Conservation (phyloP, 2,888 invertebrate genomes). For the Tetragnatha montana region DNA sequence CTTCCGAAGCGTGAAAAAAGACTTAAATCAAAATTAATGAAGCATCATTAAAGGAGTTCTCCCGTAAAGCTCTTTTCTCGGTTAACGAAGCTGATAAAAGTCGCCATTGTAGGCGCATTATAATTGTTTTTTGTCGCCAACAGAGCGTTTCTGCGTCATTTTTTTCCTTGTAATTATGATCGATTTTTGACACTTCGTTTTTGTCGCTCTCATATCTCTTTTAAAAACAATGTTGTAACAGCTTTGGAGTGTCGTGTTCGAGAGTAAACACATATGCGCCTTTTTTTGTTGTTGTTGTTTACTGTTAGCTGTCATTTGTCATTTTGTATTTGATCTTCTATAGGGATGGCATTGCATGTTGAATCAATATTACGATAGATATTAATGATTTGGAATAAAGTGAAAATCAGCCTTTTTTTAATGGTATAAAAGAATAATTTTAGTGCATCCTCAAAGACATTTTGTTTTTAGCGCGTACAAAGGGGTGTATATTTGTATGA, state of each 20-base stretch:
- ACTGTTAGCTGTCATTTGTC: constrained; percentile 14
- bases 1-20: constrained; percentile 42
- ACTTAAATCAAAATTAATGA: constrained; percentile 62
- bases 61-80: constrained; percentile 49
- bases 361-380: background rate
- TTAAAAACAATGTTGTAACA: constrained; percentile 45
- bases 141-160: constrained; percentile 4
- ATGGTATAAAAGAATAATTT: too few species aligned
- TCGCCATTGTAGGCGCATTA: constrained; percentile 45
- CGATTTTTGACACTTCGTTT: constrained; percentile 48
- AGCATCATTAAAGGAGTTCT: constrained; percentile 53
- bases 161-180: constrained; percentile 50
- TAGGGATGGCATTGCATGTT: background rate
- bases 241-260: constrained; percentile 29
- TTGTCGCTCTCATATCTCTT: constrained; percentile 9
- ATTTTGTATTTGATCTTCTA: background rate
- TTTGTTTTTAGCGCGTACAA: too few species aligned
- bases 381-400: background rate
- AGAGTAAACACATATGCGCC: background rate
- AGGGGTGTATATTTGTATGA: too few species aligned
- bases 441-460: too few species aligned
- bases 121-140: constrained; percentile 54
- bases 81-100: constrained; percentile 52
- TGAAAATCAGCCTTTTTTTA: background rate
- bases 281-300: constrained; percentile 31